A percentile compares a stretch with the other conserved stretches of the same genome.
These are phyloP conservation scores for Trachemys scripta DNA, from an alignment of 2,113 vertebrate species.

Conservation along the genomic window DNA sequence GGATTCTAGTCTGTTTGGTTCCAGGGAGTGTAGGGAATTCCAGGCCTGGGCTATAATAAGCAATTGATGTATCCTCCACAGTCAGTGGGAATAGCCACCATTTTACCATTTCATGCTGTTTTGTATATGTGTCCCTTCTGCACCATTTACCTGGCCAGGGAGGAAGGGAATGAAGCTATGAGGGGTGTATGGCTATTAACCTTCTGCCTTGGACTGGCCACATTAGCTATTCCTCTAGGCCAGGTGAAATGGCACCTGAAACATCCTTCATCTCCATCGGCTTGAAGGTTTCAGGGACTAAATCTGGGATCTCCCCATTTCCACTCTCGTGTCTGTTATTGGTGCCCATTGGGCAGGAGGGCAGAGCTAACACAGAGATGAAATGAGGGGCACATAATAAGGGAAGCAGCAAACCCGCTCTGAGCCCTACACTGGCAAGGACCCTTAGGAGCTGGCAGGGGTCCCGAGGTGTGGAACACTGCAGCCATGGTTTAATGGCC, in stretches of 20 bases:
- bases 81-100: neutral
- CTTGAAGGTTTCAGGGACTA: neutral
- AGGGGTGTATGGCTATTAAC: neutral
- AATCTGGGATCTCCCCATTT: neutral
- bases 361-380: neutral
- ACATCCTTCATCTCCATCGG: neutral
- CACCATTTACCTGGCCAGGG: neutral
- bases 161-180: neutral
- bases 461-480: too few species aligned
- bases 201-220: neutral
- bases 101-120: neutral
- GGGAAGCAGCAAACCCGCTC: too few species aligned
- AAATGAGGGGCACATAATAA: neutral
- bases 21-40: neutral
- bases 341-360: neutral
- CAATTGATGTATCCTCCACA: neutral
- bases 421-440: too few species aligned
- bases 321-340: neutral
- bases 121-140: neutral
- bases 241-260: neutral
- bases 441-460: neutral
- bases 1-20: neutral
- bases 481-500: neutral
- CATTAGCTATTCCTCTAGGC: neutral
- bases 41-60: neutral